phyloP scores from a whole-genome alignment of 2,797 vertebrate genomes.

The Mormyrus hasselquistii region DNA sequence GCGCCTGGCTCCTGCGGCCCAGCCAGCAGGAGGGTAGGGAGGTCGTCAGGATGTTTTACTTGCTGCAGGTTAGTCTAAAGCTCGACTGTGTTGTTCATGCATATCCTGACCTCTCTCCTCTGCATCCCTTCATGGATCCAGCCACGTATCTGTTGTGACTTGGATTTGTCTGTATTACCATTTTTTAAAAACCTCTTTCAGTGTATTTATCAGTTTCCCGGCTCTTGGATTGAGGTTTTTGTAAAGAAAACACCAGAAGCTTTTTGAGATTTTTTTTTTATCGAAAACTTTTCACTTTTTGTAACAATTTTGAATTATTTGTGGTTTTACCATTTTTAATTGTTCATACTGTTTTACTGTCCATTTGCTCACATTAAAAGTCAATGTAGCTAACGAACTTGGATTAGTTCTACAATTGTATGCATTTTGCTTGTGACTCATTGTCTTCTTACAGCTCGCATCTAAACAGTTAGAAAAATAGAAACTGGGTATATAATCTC shows the following conservation, averaged over 20 bases:
- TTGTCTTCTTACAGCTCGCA: neutral
- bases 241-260: neutral
- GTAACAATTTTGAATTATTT: neutral
- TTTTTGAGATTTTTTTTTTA: neutral
- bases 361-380: neutral
- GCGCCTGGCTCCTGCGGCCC: slow-evolving; percentile 87
- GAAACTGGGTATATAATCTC: neutral
- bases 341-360: neutral
- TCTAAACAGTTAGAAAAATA: neutral
- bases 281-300: neutral
- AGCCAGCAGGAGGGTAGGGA: slow-evolving; percentile 65
- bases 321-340: neutral
- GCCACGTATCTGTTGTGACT: neutral
- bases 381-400: neutral
- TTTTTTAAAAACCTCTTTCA: neutral
- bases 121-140: no score
- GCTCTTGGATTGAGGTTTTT: neutral
- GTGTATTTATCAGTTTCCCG: neutral
- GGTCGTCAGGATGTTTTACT: slow-evolving; percentile 74
- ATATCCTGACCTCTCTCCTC: neutral
- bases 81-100: neutral
- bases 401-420: neutral
- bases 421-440: neutral
- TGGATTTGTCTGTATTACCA: neutral
- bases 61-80: slow-evolving; percentile 74